A percentile compares a stretch with the other conserved stretches of the same genome.
Evolutionary conservation across 2,797 vertebrate genomes (phyloP).

Genomic region (Nothura maculosa): DNA sequence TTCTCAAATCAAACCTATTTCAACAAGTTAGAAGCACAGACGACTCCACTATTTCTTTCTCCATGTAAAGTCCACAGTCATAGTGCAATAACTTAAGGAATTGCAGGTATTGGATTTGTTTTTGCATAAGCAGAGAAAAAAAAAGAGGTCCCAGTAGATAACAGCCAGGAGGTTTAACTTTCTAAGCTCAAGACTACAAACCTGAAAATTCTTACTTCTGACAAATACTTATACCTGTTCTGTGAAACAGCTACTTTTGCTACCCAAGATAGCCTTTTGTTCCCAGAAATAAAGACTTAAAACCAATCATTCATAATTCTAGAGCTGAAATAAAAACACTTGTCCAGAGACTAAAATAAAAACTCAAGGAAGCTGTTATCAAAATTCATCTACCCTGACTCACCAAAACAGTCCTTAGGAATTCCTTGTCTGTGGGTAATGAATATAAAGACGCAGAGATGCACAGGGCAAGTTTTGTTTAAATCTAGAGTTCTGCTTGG

Average conservation of each 20-base stretch:
- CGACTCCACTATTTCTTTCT: fast-evolving
- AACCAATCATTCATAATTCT: not conserved
- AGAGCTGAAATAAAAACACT: not conserved
- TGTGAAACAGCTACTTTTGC: not conserved
- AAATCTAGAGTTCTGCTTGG: not conserved
- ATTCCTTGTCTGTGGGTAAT: not conserved
- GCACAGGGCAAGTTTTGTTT: not conserved
- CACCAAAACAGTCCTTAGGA: not conserved
- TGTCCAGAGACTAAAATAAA: not conserved
- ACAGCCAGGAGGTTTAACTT: not conserved
- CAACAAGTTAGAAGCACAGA: not conserved
- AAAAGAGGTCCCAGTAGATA: not conserved
- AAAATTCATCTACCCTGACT: not conserved
- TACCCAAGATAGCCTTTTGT: not conserved
- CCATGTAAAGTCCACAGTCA: not conserved
- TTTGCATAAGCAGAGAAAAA: not conserved
- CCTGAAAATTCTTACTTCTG: not conserved
- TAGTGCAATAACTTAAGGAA: no score
- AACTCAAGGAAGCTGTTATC: not conserved
- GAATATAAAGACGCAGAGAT: not conserved
- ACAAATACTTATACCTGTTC: not conserved
- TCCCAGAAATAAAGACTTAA: not conserved
- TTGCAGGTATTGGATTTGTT: no score
- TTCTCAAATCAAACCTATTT: not conserved
- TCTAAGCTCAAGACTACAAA: not conserved